These are phyloP conservation scores for Dufourea novaeangliae DNA, from an alignment of 1,140 invertebrate genomes.

Conservation along the genomic window DNA sequence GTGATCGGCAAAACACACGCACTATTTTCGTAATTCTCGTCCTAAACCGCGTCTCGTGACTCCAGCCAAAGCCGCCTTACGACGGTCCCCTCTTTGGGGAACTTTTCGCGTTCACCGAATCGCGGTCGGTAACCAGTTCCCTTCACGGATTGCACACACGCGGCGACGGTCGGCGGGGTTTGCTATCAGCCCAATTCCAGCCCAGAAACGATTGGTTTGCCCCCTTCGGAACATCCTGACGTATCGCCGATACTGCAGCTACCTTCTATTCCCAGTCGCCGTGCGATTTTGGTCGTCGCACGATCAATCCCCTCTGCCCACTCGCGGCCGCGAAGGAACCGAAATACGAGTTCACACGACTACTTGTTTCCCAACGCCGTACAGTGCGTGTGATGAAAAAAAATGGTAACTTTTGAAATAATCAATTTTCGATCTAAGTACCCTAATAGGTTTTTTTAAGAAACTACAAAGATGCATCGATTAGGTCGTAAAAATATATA, in stretches of 20 bases:
- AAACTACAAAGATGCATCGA: too few species aligned
- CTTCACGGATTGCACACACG: conserved; percentile 68
- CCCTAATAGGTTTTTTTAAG: too few species aligned
- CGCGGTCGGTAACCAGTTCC: conserved; percentile 76
- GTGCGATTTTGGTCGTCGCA: conserved; percentile 59
- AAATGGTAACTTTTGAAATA: too few species aligned
- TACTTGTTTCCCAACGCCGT: background rate
- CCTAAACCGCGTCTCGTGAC: too few species aligned
- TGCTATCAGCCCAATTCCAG: conserved; percentile 68
- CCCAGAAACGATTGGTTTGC: conserved; percentile 71
- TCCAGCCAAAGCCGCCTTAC: conserved; percentile 42
- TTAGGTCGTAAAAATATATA: too few species aligned
- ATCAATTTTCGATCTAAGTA: too few species aligned
- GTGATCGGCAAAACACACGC: background rate
- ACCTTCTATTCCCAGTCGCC: conserved; percentile 71
- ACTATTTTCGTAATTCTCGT: conserved; percentile 45
- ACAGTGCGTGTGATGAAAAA: too few species aligned
- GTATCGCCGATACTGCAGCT: conserved; percentile 78
- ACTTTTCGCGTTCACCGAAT: conserved; percentile 68
- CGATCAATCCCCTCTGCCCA: too few species aligned
- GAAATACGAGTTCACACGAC: background rate
- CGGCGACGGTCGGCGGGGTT: too few species aligned
- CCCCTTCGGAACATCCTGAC: conserved; percentile 73
- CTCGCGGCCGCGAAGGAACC: too few species aligned
- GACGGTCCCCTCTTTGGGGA: conserved; percentile 63